A percentile compares a stretch with the other conserved stretches of the same genome.
These are phyloP conservation scores for Phoeniculus purpureus DNA, from an alignment of 2,797 vertebrate species.

Conservation along the genomic window DNA sequence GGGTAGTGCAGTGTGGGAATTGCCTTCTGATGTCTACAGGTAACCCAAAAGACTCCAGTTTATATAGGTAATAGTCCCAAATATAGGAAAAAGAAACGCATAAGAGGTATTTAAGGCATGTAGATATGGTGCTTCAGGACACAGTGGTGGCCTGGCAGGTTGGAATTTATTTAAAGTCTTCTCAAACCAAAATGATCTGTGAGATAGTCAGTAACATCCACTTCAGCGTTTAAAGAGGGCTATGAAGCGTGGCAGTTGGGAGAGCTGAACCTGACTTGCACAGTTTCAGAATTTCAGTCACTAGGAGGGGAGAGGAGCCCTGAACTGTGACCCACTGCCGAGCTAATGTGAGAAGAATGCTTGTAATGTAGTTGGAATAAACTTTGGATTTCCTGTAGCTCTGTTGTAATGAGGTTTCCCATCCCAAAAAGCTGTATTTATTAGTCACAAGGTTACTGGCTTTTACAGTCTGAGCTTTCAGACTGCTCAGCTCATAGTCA, in stretches of 20 bases:
- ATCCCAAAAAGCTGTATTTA: not conserved
- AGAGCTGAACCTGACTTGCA: not conserved
- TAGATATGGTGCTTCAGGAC: too few species aligned
- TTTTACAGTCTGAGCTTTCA: not conserved
- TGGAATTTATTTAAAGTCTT: too few species aligned
- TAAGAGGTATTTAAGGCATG: too few species aligned
- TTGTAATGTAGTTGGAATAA: slow-evolving; percentile 4
- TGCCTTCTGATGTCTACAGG: not conserved
- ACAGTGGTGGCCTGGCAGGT: too few species aligned
- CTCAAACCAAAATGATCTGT: too few species aligned
- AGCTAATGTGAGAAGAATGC: not conserved
- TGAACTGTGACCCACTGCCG: not conserved
- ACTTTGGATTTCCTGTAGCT: slow-evolving; percentile 35
- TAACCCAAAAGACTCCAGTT: not conserved
- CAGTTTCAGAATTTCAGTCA: not conserved
- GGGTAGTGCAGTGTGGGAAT: not conserved
- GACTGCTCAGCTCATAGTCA: not conserved
- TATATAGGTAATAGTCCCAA: not conserved
- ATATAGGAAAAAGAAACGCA: not conserved
- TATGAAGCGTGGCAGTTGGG: not conserved
- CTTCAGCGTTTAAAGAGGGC: not conserved
- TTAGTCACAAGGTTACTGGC: not conserved
- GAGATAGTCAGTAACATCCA: not conserved
- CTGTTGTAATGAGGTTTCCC: not conserved
- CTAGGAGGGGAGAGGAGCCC: not conserved